phyloP scores from a whole-genome alignment of 2,888 invertebrate species.

The Sinodicranocentrus sp. region DNA sequence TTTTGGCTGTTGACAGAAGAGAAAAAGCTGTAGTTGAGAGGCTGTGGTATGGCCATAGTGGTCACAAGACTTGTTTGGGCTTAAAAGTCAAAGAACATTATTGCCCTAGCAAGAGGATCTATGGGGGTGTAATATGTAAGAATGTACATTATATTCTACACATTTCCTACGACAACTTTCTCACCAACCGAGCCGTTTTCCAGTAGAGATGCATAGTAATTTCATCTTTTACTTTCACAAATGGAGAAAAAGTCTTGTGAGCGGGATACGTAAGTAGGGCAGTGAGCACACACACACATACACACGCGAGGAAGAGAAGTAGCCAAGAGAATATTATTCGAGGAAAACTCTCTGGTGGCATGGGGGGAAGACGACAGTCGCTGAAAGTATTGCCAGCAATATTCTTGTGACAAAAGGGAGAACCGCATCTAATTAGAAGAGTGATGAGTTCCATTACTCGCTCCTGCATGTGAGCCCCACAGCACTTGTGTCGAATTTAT shows the following conservation, averaged over 20 bases:
- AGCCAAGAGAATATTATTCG: constrained; percentile 26
- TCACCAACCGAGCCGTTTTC: neutral
- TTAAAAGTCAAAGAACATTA: constrained; percentile 55
- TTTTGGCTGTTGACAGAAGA: constrained; percentile 48
- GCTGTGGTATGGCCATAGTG: constrained; percentile 36
- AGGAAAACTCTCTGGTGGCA: neutral
- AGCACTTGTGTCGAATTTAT: constrained; percentile 65
- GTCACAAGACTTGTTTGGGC: constrained; percentile 43
- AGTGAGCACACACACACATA: neutral
- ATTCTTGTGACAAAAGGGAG: constrained; percentile 49
- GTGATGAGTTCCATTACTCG: constrained; percentile 65
- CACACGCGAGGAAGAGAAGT: constrained; percentile 11
- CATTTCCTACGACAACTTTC: no score
- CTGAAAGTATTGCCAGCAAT: constrained; percentile 50
- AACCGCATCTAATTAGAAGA: constrained; percentile 68
- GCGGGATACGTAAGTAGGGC: constrained; percentile 2
- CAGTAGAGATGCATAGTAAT: constrained; percentile 32
- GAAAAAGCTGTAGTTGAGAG: constrained; percentile 11
- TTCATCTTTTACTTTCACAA: constrained; percentile 38
- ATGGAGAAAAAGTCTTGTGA: constrained; percentile 8
- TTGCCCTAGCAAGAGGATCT: constrained; percentile 13
- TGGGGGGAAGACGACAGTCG: constrained; percentile 22
- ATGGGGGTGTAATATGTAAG: no score
- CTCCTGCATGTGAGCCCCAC: constrained; percentile 40
- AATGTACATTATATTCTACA: no score